Conservation (phyloP, 1,140 invertebrate genomes). For the Drosophila insularis region DNA sequence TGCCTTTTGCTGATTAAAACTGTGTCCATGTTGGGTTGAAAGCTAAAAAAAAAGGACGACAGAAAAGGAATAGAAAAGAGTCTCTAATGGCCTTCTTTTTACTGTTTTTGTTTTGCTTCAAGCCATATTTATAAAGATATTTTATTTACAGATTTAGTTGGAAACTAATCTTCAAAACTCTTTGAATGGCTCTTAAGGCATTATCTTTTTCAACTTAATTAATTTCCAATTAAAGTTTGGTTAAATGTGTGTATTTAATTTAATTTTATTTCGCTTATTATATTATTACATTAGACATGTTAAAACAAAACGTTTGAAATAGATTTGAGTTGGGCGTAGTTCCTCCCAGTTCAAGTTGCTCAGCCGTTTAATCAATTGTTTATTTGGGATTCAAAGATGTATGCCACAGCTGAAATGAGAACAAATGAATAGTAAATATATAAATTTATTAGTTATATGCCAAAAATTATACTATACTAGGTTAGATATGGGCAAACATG, state of each 20-base stretch:
- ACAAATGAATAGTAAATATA: neutral
- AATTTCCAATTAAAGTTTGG: too few relatives aligned
- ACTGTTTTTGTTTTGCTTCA: neutral
- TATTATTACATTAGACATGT: too few relatives aligned
- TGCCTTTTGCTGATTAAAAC: conserved; percentile 81
- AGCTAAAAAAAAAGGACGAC: neutral
- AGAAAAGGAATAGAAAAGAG: conserved; percentile 13
- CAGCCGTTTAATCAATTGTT: neutral
- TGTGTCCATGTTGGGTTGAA: conserved; percentile 30
- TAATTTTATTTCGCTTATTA: too few relatives aligned
- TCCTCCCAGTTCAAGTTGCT: too few relatives aligned
- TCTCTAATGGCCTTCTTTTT: neutral
- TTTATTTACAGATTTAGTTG: neutral
- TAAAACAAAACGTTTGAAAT: too few relatives aligned
- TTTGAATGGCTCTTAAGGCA: too few relatives aligned
- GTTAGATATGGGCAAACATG: neutral
- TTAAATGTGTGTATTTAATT: too few relatives aligned
- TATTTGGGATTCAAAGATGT: neutral
- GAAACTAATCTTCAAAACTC: too few relatives aligned
- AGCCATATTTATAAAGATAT: neutral
- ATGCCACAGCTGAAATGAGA: neutral
- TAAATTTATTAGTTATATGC: neutral
- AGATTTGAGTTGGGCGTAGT: too few relatives aligned
- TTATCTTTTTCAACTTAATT: too few relatives aligned
- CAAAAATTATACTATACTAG: neutral